Evolutionary conservation across 2,797 vertebrate species (phyloP), one percentile per base, ranked within the genome.

Genomic region (Tolypeutes matacus): DNA sequence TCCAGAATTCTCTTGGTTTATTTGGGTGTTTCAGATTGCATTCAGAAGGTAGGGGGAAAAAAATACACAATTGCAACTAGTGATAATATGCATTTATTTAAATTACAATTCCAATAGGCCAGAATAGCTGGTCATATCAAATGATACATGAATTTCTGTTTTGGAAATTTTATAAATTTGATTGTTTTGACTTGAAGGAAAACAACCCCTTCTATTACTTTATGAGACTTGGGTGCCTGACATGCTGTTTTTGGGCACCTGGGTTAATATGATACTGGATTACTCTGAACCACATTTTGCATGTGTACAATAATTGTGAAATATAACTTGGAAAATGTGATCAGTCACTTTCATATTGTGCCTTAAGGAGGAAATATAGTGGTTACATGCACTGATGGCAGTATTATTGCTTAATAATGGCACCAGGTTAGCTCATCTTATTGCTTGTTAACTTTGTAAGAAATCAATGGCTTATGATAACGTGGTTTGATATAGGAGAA

Each of bases 361-460:
- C 96, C 96, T 97, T 39, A 64, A 96, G 97, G 97, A 98, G 89
- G 96, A 98, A 98, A 98, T 97, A 84, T 91, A 95, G 95, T 88
- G 95, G 97, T 97, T 98, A 88, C 94, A 96, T 96, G 96, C 97
- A 97, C 97, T 96, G 95, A 95, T 98, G 96, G 95, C 95, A 96
- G 85, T 93, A 94, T 97, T 98, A 95, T 96, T 88, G 53, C 93
- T 93, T 97, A 94, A 39, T 96, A 97, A 96, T 97, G 93, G 86
- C 95, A 92, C 95, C 93, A 97, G 87, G 95, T 97, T 98, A 98
- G 97, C 96, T 98, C 95, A 56, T 97, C 95, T 97, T 97, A 97
- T 36, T 98, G 97, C 97, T 97, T 98, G 97, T 98, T 98, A 98
- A 98, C 97, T 98, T 98, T 92, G 87, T 98, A 97, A 98, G 96